Evolutionary conservation across 1,140 invertebrate genomes (phyloP).

Genomic region (Penaeus japonicus): DNA sequence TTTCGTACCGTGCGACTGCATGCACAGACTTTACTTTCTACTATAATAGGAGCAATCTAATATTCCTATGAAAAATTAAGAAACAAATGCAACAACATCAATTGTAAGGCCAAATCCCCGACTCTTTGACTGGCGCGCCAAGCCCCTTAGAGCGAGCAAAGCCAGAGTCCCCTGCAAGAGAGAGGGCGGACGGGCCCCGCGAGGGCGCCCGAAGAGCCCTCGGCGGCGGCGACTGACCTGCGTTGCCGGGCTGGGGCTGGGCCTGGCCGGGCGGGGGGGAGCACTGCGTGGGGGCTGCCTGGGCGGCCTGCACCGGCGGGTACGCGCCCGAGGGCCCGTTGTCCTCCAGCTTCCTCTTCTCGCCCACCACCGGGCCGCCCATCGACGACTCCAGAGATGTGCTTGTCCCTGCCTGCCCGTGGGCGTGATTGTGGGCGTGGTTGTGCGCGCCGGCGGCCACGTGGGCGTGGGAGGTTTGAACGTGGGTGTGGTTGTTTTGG

Average conservation of each 20-base stretch:
- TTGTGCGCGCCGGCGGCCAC: constrained; percentile 15
- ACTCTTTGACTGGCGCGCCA: too few species aligned
- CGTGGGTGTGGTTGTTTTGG: constrained; percentile 40
- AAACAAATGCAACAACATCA: too few species aligned
- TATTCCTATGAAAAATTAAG: too few species aligned
- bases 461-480: constrained; percentile 24
- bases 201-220: neutral
- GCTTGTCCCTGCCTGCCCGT: constrained; percentile 60
- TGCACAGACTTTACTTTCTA: too few species aligned
- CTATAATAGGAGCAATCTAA: too few species aligned
- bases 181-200: neutral
- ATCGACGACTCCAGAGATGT: constrained; percentile 36
- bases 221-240: constrained; percentile 61
- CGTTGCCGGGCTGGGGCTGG: constrained; percentile 33
- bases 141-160: too few species aligned
- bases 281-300: neutral
- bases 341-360: constrained; percentile 46
- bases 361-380: constrained; percentile 23
- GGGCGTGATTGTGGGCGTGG: constrained; percentile 25
- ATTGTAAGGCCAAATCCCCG: too few species aligned
- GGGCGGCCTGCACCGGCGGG: neutral
- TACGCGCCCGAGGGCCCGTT: neutral
- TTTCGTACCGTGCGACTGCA: too few species aligned
- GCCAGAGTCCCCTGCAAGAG: neutral
- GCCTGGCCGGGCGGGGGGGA: neutral